Percentiles rank a stretch among this genome's conserved stretches.
These are phyloP conservation scores for Lithophane socia DNA, from an alignment of 2,888 invertebrate species.

Conservation along the genomic window DNA sequence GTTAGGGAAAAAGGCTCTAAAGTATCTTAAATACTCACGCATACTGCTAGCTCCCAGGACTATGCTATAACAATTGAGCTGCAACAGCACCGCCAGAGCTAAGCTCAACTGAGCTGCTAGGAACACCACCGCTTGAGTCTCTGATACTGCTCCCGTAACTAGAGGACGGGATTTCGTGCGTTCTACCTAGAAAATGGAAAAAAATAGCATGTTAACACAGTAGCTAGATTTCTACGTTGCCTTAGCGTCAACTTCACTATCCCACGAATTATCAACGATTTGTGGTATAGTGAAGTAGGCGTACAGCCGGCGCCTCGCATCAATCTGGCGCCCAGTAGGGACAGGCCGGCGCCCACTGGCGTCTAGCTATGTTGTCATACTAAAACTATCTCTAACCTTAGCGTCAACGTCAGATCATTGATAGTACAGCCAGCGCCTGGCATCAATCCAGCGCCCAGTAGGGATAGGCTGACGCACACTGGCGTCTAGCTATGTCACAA, in stretches of 20 bases:
- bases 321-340: no score
- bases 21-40: slow-evolving; percentile 83
- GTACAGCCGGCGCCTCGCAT: no score
- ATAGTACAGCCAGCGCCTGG: slow-evolving; percentile 99
- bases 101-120: slow-evolving; percentile 95
- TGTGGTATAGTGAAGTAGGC: no score
- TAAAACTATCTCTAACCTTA: slow-evolving; percentile 84
- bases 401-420: slow-evolving; percentile 98
- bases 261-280: no score
- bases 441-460: no score
- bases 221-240: no score
- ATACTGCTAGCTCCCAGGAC: slow-evolving; percentile 95
- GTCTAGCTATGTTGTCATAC: no score
- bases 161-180: slow-evolving; percentile 96
- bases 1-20: background rate
- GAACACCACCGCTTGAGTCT: slow-evolving; percentile 94
- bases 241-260: no score
- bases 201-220: no score
- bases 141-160: slow-evolving; percentile 94
- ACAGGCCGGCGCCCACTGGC: no score
- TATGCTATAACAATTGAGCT: slow-evolving; percentile 97
- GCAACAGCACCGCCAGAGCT: slow-evolving; percentile 95
- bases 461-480: no score
- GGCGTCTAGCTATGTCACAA: no score
- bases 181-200: slow-evolving; percentile 91